phyloP scores from a whole-genome alignment of 1,140 invertebrate genomes.

The Heliconius melpomene region DNA sequence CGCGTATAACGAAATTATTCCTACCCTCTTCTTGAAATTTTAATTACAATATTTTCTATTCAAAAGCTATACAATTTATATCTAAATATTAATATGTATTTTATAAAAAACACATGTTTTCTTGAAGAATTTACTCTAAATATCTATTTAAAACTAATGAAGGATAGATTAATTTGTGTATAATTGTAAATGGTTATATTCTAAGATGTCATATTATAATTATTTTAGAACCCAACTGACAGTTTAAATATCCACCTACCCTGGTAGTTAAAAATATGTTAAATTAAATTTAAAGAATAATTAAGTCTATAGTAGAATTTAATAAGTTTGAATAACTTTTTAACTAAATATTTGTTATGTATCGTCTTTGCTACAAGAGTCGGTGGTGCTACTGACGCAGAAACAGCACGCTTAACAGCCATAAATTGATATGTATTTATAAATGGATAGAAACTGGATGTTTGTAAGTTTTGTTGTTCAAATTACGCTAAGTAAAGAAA shows the following conservation, averaged over 20 bases:
- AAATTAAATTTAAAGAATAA: neutral
- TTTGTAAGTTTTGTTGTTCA: neutral
- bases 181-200: no score
- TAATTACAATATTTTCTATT: neutral
- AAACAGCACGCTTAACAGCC: neutral
- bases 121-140: no score
- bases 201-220: no score
- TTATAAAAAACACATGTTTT: no score
- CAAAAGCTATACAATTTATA: neutral
- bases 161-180: no score
- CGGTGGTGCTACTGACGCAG: neutral
- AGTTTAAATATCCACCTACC: neutral
- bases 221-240: no score
- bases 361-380: neutral
- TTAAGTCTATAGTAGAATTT: neutral
- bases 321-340: neutral
- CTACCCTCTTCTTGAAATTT: neutral
- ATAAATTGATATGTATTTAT: neutral
- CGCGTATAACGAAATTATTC: neutral
- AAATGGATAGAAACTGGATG: neutral
- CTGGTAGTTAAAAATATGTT: neutral
- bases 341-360: neutral
- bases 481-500: no score
- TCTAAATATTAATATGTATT: no score
- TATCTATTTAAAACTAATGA: no score